A percentile compares a stretch with the other conserved stretches of the same genome.
These are phyloP conservation scores for Falco punctatus DNA, from an alignment of 2,113 vertebrate genomes.

Conservation along the genomic window DNA sequence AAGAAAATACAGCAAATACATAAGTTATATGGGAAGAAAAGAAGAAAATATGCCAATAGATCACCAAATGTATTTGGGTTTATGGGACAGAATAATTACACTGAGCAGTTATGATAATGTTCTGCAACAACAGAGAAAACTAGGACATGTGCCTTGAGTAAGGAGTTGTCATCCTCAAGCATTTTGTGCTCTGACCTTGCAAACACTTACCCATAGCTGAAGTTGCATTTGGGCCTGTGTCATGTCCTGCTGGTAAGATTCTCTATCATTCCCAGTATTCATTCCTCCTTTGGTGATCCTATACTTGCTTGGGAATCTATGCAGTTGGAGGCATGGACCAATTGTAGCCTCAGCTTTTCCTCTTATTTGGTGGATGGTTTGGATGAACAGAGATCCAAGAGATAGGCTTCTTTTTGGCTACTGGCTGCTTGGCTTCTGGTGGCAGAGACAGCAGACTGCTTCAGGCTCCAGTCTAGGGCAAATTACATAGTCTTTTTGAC, in stretches of 20 bases:
- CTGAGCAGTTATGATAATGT: background rate
- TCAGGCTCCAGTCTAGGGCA: background rate
- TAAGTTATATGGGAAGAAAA: background rate
- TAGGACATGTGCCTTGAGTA: background rate
- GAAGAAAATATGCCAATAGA: background rate
- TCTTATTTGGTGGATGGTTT: background rate
- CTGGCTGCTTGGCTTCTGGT: background rate
- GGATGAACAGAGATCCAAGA: background rate
- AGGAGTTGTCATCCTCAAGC: background rate
- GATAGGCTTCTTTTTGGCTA: background rate
- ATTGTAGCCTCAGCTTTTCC: background rate
- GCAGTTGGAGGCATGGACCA: background rate
- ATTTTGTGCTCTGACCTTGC: background rate
- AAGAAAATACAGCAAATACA: background rate
- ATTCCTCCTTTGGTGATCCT: background rate
- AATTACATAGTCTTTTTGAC: background rate
- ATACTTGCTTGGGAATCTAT: background rate
- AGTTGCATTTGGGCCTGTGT: background rate
- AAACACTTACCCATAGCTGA: background rate
- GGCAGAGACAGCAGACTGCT: background rate
- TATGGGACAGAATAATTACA: conserved; percentile 12
- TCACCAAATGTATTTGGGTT: background rate
- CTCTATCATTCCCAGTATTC: background rate
- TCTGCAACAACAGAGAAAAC: background rate
- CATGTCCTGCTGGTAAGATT: background rate